These are phyloP conservation scores for Cataglyphis altisquamis DNA, from an alignment of 2,888 invertebrate genomes.

Conservation along the genomic window DNA sequence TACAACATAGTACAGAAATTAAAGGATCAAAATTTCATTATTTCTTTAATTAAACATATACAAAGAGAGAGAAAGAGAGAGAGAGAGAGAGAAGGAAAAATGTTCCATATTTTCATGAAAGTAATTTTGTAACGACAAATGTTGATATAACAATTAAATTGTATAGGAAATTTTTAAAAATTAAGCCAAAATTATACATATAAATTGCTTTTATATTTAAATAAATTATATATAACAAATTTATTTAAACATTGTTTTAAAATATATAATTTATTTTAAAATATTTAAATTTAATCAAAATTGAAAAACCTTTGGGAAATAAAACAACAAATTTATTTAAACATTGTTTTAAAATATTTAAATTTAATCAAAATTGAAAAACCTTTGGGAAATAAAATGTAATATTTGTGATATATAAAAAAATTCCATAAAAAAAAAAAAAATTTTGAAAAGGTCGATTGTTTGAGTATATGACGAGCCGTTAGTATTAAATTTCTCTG, in stretches of 20 bases:
- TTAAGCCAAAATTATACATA: background rate
- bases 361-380: background rate
- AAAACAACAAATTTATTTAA: background rate
- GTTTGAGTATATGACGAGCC: background rate
- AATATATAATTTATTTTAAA: background rate
- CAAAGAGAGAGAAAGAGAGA: background rate
- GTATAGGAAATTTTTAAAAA: background rate
- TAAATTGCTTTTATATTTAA: background rate
- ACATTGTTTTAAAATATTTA: background rate
- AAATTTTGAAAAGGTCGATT: background rate
- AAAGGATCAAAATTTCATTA: background rate
- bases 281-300: background rate
- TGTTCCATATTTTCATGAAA: background rate
- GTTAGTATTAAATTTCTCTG: background rate
- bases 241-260: background rate
- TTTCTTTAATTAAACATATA: background rate
- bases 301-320: background rate
- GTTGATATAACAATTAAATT: background rate
- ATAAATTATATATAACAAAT: background rate
- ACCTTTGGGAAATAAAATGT: background rate
- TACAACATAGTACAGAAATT: background rate
- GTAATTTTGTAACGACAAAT: background rate
- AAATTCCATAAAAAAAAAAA: background rate
- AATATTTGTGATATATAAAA: conserved; percentile 11
- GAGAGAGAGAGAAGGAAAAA: background rate